Percentiles rank a stretch among this genome's conserved stretches.
phyloP scores from a whole-genome alignment of 2,797 vertebrate genomes.

The Threskiornis aethiopicus region DNA sequence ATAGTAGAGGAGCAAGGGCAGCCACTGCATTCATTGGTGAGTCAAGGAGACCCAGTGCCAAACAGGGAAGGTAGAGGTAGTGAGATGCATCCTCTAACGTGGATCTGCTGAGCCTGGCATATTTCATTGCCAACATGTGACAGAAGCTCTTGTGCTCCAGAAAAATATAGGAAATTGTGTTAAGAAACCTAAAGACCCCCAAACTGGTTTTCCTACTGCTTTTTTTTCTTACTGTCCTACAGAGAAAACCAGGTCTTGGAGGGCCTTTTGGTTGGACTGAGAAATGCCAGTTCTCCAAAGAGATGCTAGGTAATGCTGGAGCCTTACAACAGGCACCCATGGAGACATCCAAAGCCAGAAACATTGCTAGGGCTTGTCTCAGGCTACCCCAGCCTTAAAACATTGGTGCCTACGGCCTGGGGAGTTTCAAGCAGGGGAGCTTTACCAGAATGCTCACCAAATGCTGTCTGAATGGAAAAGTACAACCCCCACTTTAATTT shows the following conservation, averaged over 20 bases:
- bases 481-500: not conserved
- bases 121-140: not conserved
- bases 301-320: not conserved
- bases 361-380: not conserved
- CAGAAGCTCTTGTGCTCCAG: not conserved
- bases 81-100: not conserved
- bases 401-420: not conserved
- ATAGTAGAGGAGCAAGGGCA: not conserved
- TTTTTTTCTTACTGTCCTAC: not conserved
- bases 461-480: not conserved
- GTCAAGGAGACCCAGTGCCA: not conserved
- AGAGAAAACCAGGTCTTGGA: not conserved
- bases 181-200: not conserved
- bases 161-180: not conserved
- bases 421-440: not conserved
- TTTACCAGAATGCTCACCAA: not conserved
- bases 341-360: not conserved
- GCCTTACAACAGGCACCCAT: not conserved
- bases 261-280: not conserved
- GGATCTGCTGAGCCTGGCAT: not conserved
- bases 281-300: not conserved
- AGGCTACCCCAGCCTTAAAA: not conserved
- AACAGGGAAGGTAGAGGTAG: not conserved
- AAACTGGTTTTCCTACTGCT: not conserved
- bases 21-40: not conserved